A percentile compares a stretch with the other conserved stretches of the same genome.
Evolutionary conservation across 2,797 vertebrate species (phyloP).

Genomic region (Paedocypris micromegethes): DNA sequence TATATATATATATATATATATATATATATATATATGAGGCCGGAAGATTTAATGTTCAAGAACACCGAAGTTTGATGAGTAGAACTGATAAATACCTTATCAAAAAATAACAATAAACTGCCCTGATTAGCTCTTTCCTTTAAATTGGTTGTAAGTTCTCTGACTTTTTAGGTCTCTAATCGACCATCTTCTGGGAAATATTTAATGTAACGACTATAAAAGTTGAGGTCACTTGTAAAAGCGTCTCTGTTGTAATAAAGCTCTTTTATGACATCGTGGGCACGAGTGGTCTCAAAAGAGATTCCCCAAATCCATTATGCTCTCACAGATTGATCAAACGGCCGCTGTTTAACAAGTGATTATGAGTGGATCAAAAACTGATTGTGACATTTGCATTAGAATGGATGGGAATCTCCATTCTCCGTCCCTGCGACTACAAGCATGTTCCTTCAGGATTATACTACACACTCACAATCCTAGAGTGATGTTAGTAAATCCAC

Average conservation of each 20-base stretch:
- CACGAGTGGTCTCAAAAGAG: constrained; percentile 50
- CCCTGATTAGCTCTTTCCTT: no score
- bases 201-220: not conserved
- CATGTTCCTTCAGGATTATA: constrained; percentile 3
- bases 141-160: no score
- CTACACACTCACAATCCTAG: no score
- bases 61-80: no score
- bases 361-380: constrained; percentile 63
- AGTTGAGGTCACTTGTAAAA: constrained; percentile 13
- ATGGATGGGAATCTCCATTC: constrained; percentile 52
- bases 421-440: constrained; percentile 32
- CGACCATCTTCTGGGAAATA: not conserved
- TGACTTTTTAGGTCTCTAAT: not conserved
- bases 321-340: constrained; percentile 59
- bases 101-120: no score
- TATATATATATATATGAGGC: no score
- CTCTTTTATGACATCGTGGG: constrained; percentile 13
- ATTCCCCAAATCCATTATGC: constrained; percentile 60
- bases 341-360: constrained; percentile 61
- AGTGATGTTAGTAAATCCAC: no score
- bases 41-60: no score
- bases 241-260: not conserved
- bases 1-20: no score
- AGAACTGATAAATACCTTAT: no score
- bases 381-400: constrained; percentile 62